A percentile compares a stretch with the other conserved stretches of the same genome.
phyloP scores from a whole-genome alignment of 2,888 invertebrate species.

The Hirtodrosophila trivittata region DNA sequence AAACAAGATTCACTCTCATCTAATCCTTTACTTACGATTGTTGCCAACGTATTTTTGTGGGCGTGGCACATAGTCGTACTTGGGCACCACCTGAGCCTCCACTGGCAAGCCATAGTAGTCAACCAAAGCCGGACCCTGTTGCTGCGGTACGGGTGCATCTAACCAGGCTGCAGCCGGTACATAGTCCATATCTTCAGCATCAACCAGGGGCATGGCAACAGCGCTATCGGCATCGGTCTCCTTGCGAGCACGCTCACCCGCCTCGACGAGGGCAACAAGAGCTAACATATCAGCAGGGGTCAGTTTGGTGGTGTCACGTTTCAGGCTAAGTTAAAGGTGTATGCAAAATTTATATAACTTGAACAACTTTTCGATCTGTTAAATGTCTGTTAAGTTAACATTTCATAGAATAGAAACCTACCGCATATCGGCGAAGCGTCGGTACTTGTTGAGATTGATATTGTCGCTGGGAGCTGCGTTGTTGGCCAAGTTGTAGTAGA shows the following conservation, averaged over 20 bases:
- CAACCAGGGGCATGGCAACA: conserved; percentile 59
- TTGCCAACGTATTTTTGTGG: conserved; percentile 77
- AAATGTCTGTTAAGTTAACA: neutral
- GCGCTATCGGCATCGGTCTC: conserved; percentile 74
- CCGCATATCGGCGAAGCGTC: conserved; percentile 81
- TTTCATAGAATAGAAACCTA: conserved; percentile 49
- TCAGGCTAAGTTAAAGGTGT: conserved; percentile 60
- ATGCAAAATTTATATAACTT: too few relatives aligned
- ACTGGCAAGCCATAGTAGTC: conserved; percentile 82
- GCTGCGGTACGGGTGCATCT: conserved; percentile 61
- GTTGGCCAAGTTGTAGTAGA: conserved; percentile 59
- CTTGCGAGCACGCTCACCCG: conserved; percentile 82
- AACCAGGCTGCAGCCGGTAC: conserved; percentile 75
- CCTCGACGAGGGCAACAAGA: conserved; percentile 82
- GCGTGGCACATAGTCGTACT: conserved; percentile 80
- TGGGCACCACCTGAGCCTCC: conserved; percentile 79
- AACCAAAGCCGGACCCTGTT: conserved; percentile 67
- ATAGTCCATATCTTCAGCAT: conserved; percentile 65
- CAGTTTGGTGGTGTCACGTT: conserved; percentile 82
- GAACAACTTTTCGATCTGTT: too few relatives aligned
- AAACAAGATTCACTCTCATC: neutral
- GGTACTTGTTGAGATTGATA: conserved; percentile 75
- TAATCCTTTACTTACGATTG: conserved; percentile 78
- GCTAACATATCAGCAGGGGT: conserved; percentile 84
- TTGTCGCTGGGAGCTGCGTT: conserved; percentile 47